phyloP scores from a whole-genome alignment of 1,140 invertebrate genomes.

The Bombus superbus region DNA sequence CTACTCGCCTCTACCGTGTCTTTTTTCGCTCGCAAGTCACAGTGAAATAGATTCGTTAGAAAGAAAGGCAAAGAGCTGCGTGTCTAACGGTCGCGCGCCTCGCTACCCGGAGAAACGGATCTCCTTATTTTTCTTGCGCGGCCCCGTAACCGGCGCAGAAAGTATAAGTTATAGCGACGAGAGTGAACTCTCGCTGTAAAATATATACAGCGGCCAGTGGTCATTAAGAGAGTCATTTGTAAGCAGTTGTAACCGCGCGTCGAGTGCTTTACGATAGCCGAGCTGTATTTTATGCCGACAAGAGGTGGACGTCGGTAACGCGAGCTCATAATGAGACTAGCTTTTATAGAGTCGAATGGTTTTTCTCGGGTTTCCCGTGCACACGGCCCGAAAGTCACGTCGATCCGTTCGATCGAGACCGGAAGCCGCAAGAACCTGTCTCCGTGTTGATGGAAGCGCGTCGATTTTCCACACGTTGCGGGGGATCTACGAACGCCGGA shows the following conservation, averaged over 20 bases:
- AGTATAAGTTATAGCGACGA: slow-evolving; percentile 63
- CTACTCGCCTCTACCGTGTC: not conserved
- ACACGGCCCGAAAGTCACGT: slow-evolving; percentile 43
- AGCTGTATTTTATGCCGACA: slow-evolving; percentile 40
- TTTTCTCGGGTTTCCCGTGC: slow-evolving; percentile 47
- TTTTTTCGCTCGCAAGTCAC: not conserved
- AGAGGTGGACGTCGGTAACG: slow-evolving; percentile 19
- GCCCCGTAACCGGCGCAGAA: slow-evolving; percentile 30
- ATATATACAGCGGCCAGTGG: slow-evolving; percentile 64
- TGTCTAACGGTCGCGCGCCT: slow-evolving; percentile 33
- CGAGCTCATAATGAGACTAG: slow-evolving; percentile 49
- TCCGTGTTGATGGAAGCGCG: too few species aligned
- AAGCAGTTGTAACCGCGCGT: slow-evolving; percentile 61
- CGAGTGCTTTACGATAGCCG: slow-evolving; percentile 58
- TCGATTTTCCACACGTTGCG: not conserved
- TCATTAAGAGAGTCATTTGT: slow-evolving; percentile 71
- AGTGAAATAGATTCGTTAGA: slow-evolving; percentile 18
- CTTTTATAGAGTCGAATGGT: slow-evolving; percentile 39
- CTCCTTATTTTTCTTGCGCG: slow-evolving; percentile 55
- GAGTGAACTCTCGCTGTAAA: slow-evolving; percentile 59
- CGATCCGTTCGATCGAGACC: slow-evolving; percentile 26
- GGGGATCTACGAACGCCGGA: not conserved
- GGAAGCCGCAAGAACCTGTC: slow-evolving; percentile 45
- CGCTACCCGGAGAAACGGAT: slow-evolving; percentile 44
- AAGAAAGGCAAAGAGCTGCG: slow-evolving; percentile 22